Evolutionary conservation across 1,140 invertebrate species (phyloP).

Genomic region (Gerris buenoi): DNA sequence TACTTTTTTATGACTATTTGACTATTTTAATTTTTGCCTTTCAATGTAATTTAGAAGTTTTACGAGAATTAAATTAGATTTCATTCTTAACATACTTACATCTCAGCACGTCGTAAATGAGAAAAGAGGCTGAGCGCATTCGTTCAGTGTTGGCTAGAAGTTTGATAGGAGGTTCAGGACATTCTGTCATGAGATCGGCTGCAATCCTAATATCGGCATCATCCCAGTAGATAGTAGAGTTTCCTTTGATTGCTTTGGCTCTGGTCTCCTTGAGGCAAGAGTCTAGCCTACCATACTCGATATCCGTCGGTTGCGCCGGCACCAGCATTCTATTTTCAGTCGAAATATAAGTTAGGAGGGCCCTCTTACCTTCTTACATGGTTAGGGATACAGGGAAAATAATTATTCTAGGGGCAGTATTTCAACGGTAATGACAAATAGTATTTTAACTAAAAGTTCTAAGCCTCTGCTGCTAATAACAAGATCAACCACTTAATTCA

Average conservation of each 20-base stretch:
- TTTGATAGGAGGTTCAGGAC: background rate
- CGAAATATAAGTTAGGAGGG: too few species aligned
- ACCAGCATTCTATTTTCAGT: background rate
- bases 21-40: too few species aligned
- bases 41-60: too few species aligned
- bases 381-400: too few species aligned
- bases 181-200: background rate
- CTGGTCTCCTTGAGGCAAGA: background rate
- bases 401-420: too few species aligned
- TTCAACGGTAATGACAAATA: too few species aligned
- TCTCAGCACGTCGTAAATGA: background rate
- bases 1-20: too few species aligned
- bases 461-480: too few species aligned
- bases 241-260: background rate
- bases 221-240: background rate
- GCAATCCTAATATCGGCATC: background rate
- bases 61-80: too few species aligned
- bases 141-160: background rate
- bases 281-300: background rate
- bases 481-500: too few species aligned
- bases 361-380: too few species aligned
- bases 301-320: background rate
- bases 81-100: background rate
- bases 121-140: background rate
- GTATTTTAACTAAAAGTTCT: too few species aligned